Evolutionary conservation across 1,140 invertebrate genomes (phyloP), one percentile per base, ranked within the genome.

Genomic region (Campoletis sonorensis): DNA sequence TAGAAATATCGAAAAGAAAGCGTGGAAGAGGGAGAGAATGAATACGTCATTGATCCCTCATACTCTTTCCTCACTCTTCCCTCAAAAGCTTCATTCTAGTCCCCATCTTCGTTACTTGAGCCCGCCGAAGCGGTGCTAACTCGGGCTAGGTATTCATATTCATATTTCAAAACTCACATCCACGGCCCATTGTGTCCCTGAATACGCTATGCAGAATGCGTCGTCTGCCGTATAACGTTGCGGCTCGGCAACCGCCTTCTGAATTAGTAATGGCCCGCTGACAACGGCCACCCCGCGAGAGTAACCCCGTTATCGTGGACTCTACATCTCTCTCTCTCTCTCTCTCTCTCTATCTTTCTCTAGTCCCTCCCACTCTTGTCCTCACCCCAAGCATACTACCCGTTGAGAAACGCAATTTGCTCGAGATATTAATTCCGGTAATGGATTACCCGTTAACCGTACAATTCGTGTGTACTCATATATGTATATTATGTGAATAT

Each of bases 101-200:
- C 61, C 73, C 80, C 84, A 83, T 86, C 86, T 86, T 87, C 82
- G 85, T 85, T 83, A 85, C 80, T 76, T 81, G 81, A 79, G 83
- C 82, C 84, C 86, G 83, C 81, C 86, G 86, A 84, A 83, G 84
- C 86, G 83, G 11, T 84, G 64, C 79, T 80, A 82, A 76, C 80
- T 81, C 68, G 72, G 27, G 21, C 81, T 67, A 81, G 76, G 86
- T 86, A 88, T 88, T 88, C 87, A 86, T 87, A 87, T 87, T 86
- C 87, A 88, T 88, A 88, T 86, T 88, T 88, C 86, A 88, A 87
- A 88, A 88, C 87, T 88, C 87, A 84, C 84, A 86, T 85, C 85
- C 84, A 85, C 85, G 86, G 85, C 81, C 86, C 86, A 88, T 88
- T 88, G 87, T 88, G 84, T 82, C 82, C 83, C 72, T 86, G 86